Evolutionary conservation across 2,888 invertebrate genomes (phyloP).

Genomic region (Augiades crinisus): DNA sequence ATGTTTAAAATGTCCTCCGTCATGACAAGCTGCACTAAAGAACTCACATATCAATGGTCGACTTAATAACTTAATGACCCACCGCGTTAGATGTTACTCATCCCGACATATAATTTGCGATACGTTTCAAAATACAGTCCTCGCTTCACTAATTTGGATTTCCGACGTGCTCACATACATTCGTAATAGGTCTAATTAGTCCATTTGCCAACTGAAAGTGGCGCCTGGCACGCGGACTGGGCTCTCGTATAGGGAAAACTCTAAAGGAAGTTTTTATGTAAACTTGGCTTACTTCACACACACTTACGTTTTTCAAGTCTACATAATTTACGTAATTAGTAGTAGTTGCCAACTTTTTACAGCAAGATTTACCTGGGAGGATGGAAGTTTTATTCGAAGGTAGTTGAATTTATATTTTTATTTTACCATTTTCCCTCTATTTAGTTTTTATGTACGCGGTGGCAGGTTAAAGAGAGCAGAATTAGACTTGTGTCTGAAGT

Average conservation of each 20-base stretch:
- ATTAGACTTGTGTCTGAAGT: too few species aligned
- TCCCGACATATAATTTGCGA: background rate
- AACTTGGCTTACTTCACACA: conserved; percentile 11
- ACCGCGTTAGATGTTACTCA: too few species aligned
- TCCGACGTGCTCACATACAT: background rate
- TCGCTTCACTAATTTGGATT: background rate
- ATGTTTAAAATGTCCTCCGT: too few species aligned
- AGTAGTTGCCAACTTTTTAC: background rate
- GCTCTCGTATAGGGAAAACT: conserved; percentile 1
- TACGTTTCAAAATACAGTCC: background rate
- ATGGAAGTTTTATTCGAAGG: background rate
- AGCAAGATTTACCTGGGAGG: background rate
- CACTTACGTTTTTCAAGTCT: conserved; percentile 1
- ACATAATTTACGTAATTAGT: conserved; percentile 8
- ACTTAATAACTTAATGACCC: too few species aligned
- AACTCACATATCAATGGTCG: too few species aligned
- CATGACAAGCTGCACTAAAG: too few species aligned
- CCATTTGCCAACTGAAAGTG: conserved; percentile 13
- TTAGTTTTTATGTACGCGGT: too few species aligned
- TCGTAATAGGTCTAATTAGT: conserved; percentile 16
- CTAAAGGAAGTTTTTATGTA: conserved; percentile 15
- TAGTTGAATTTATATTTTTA: background rate
- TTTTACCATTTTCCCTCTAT: too few species aligned
- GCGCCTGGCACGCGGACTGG: conserved; percentile 12
- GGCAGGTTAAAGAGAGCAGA: too few species aligned